Evolutionary conservation across 2,888 invertebrate genomes (phyloP), one percentile per base, ranked within the genome.

Genomic region (Lordiphosa andalusiaca): DNA sequence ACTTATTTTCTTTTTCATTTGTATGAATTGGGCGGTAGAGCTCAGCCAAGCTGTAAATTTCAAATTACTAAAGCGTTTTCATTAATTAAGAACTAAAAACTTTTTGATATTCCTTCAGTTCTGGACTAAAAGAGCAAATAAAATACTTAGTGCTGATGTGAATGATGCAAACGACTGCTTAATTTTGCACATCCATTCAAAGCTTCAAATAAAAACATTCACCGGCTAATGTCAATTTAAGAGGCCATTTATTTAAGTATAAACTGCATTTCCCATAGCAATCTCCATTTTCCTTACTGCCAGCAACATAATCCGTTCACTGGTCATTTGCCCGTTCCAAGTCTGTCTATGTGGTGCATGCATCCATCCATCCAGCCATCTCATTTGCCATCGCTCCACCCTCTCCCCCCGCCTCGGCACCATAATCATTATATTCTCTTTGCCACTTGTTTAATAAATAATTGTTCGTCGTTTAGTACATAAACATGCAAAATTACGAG

Each of bases 391-490:
- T n/a, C 19, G 0, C 9, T 35, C 6, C 33, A 38, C 41, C n/a
- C n/a, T 23, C 30, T 1, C 30, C 23, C 23, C 38, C 53, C 37
- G 7, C n/a, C n/a, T n/a, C 42, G 48, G 16, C 25, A 49, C 33
- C 25, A 50, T 51, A 53, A 53, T 33, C 52, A 52, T 56, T 60
- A 53, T 50, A 53, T 57, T 36, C 54, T 56, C 59, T 61, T 64
- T 53, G 57, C 48, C 53, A 49, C 64, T 64, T 70, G 57, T 67
- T 73, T 70, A 73, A 76, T 74, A 81, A 81, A 76, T 77, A 81
- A 81, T 76, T 80, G 73, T 55, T 44, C 61, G 62, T 55, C 74
- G 62, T 70, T 74, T 65, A 77, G 71, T 76, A 62, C 57, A 73
- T 76, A 69, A 73, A 69, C 71, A 67, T 73, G 67, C 55, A 65